Evolutionary conservation across 2,797 vertebrate species (phyloP).

Genomic region (Parambassis ranga): DNA sequence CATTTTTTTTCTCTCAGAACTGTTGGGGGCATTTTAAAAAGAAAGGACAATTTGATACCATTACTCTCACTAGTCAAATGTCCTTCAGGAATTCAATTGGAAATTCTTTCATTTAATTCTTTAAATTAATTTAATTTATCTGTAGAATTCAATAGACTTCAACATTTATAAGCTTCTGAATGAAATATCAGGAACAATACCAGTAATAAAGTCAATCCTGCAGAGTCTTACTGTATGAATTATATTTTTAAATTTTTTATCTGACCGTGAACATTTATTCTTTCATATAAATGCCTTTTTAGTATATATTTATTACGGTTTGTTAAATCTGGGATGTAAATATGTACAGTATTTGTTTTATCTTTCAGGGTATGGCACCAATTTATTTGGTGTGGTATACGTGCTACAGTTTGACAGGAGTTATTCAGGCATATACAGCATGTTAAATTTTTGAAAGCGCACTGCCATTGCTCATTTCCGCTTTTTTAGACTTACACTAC

Average conservation of each 20-base stretch:
- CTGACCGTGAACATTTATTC: neutral
- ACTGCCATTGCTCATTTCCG: slow-evolving; percentile 66
- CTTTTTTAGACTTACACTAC: slow-evolving; percentile 77
- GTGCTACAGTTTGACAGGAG: slow-evolving; percentile 37
- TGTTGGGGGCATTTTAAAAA: slow-evolving; percentile 73
- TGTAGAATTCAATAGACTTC: slow-evolving; percentile 20
- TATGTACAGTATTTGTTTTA: slow-evolving; percentile 7
- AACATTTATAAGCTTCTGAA: slow-evolving; percentile 9
- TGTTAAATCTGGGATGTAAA: neutral
- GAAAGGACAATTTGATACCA: slow-evolving; percentile 74
- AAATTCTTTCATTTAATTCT: slow-evolving; percentile 35
- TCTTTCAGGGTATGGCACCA: slow-evolving; percentile 6
- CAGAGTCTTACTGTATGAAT: neutral
- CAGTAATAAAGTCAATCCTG: slow-evolving; percentile 7
- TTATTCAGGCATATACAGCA: slow-evolving; percentile 44
- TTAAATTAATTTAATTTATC: slow-evolving; percentile 51
- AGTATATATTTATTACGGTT: neutral
- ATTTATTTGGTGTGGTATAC: slow-evolving; percentile 8
- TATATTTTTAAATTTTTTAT: neutral
- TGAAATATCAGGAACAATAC: no score
- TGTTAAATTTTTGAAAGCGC: slow-evolving; percentile 39
- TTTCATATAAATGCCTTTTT: neutral
- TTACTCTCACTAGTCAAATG: slow-evolving; percentile 57
- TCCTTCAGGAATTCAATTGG: slow-evolving; percentile 57
- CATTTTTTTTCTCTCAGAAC: slow-evolving; percentile 64